Evolutionary conservation across 2,113 vertebrate genomes (phyloP).

Genomic region (Menura novaehollandiae): DNA sequence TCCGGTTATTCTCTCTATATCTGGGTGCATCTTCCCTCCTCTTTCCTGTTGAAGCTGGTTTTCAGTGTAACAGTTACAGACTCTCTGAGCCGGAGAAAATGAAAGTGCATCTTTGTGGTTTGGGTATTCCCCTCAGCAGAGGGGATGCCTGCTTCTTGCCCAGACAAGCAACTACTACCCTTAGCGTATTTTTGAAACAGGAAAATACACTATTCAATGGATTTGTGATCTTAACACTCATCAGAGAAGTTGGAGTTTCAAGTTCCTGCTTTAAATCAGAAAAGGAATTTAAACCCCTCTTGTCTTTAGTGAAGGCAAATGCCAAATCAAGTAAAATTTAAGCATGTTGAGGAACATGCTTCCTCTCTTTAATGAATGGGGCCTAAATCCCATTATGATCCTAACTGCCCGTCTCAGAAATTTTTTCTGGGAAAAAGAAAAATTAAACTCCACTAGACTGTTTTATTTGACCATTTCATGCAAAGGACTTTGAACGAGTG

Average conservation of each 20-base stretch:
- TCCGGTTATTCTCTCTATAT: background rate
- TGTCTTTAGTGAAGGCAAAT: background rate
- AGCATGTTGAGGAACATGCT: background rate
- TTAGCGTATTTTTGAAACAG: background rate
- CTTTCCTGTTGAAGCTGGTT: background rate
- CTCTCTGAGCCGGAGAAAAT: background rate
- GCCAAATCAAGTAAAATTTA: background rate
- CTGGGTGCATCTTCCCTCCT: background rate
- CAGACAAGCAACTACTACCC: background rate
- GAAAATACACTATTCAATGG: background rate
- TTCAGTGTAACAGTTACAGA: background rate
- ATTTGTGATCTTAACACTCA: background rate
- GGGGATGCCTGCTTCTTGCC: background rate
- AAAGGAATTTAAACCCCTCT: background rate
- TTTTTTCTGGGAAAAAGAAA: background rate
- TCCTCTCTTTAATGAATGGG: background rate
- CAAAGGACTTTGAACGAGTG: background rate
- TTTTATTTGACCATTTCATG: background rate
- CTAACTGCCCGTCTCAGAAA: background rate
- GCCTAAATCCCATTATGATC: background rate
- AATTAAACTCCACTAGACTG: background rate
- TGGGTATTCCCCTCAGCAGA: constrained; percentile 28
- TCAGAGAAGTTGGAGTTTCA: background rate
- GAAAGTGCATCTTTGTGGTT: constrained; percentile 28
- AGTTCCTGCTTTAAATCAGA: background rate